Evolutionary conservation across 92 coral and sea anemone species (phyloP), one percentile per base, ranked within the genome.

Genomic region (Blastomussa wellsi): DNA sequence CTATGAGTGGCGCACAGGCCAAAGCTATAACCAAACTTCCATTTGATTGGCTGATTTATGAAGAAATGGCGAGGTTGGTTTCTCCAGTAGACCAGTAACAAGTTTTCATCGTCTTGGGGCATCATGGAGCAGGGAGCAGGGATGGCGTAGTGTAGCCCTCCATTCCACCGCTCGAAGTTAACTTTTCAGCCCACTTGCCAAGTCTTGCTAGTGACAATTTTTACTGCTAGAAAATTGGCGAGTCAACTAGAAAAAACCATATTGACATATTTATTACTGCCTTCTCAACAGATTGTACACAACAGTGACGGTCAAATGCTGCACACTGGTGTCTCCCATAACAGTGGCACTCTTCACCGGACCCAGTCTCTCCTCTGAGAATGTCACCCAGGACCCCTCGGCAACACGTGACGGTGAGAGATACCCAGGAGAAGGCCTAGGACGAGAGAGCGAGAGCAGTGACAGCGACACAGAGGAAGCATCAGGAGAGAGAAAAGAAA

Each of bases 11-110:
- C 39, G 89, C 98, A 16, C 98, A 94, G 72, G 85, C 95, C 41
- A 90, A 86, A 64, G 75, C 96, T 78, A 79, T 94, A 33, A 70
- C 83, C 57, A 82, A 81, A 78, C 86, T 93, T 33, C 99, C 99
- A 13, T 88, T 95, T 76, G 99, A 97, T 85, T 97, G 99, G 99
- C 87, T 97, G 76, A 86, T 94, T 79, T 96, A 94, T 88, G 99
- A 95, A 73, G 99, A 96, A 79, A 96, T 96, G 98, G 69, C 99
- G 59, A 91, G 99, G 99, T 96, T 31, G 24, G 81, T 67, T 74
- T 70, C 28, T 69, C 26, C n/a, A 4, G n/a, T 70, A 62, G 68
- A 62, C 35, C 3, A 2, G 35, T 10, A 57, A 29, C 10, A n/a
- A n/a, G 13, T 57, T 5, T 7, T 57, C 24, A 57, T 5, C 24